phyloP scores from a whole-genome alignment of 2,888 invertebrate genomes.

The Drosophila imparisetae region DNA sequence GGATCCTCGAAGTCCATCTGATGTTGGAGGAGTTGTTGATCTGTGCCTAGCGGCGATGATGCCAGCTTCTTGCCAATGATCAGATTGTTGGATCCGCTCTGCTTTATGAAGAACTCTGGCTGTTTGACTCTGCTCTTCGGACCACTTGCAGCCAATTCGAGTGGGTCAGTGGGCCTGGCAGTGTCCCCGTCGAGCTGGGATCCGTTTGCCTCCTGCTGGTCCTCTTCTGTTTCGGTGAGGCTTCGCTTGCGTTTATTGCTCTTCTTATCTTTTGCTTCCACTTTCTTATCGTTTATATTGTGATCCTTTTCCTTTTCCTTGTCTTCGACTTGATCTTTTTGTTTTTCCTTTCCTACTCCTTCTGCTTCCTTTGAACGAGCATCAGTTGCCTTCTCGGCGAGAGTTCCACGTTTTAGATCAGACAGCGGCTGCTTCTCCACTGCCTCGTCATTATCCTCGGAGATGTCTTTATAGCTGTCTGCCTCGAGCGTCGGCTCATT shows the following conservation, averaged over 20 bases:
- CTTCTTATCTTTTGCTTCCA: background rate
- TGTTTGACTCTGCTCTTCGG: background rate
- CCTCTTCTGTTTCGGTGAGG: background rate
- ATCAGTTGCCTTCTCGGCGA: background rate
- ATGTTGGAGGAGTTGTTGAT: slow-evolving; percentile 4
- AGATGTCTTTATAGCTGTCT: slow-evolving; percentile 22
- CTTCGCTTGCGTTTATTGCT: background rate
- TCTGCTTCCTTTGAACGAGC: background rate
- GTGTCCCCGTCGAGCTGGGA: background rate
- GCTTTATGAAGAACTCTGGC: slow-evolving; percentile 65
- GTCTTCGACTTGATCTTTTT: background rate
- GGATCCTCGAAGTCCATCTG: slow-evolving; percentile 34
- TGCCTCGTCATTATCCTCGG: slow-evolving; percentile 6
- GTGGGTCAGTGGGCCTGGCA: background rate
- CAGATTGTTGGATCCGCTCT: slow-evolving; percentile 41
- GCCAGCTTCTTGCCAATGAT: slow-evolving; percentile 57
- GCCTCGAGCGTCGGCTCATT: slow-evolving; percentile 8
- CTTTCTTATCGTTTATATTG: background rate
- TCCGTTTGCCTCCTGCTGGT: background rate
- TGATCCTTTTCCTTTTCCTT: background rate
- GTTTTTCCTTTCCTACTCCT: slow-evolving; percentile 2
- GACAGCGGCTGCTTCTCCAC: slow-evolving; percentile 23
- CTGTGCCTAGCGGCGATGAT: background rate
- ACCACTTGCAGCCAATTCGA: background rate
- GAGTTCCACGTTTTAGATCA: background rate